Base-by-base conservation (phyloP, 2,113 vertebrate species). In the Scortum barcoo region DNA sequence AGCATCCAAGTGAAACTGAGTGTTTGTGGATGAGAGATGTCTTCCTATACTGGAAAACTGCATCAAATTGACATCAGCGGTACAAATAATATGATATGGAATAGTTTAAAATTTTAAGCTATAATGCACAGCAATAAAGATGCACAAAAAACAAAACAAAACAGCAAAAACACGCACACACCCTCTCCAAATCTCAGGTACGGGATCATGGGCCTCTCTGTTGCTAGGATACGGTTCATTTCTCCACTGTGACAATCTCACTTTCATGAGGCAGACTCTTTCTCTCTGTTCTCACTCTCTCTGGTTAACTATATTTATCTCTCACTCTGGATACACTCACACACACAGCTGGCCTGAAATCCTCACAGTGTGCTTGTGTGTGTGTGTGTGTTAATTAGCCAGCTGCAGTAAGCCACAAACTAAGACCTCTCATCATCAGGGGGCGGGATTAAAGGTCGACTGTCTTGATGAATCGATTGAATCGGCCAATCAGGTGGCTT, bases 141-240 rank as follows among this genome's bases (percentile, higher is more conserved):
- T 36, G 33, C 5, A 14, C 7, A 71, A 28, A 38, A 24, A 81
- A 69, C 33, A n/a, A n/a, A n/a, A n/a, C n/a, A n/a, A n/a, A n/a
- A n/a, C n/a, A n/a, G n/a, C 42, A 14, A 44, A 51, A 28, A 38
- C 67, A 56, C 44, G n/a, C 33, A 36, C 33, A 36, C 33, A 36
- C 63, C 51, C 56, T 82, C 68, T 20, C 83, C 38, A 76, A 80
- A 85, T 84, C 76, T 88, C 87, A 92, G 88, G 90, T 91, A 80
- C 36, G 50, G 81, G 75, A 89, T 91, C 62, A 42, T 5, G 36
- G 72, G 74, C 70, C 69, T 86, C 12, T 78, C 85, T 89, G 91
- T 93, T 93, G 91, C 92, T 93, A 92, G 90, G 92, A 92, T 82
- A 89, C 86, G 4, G 74, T 70, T 87, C 72, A 77, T 78, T 79